Evolutionary conservation across 2,797 vertebrate genomes (phyloP), one percentile per base, ranked within the genome.

Genomic region (Hemitrygon akajei): DNA sequence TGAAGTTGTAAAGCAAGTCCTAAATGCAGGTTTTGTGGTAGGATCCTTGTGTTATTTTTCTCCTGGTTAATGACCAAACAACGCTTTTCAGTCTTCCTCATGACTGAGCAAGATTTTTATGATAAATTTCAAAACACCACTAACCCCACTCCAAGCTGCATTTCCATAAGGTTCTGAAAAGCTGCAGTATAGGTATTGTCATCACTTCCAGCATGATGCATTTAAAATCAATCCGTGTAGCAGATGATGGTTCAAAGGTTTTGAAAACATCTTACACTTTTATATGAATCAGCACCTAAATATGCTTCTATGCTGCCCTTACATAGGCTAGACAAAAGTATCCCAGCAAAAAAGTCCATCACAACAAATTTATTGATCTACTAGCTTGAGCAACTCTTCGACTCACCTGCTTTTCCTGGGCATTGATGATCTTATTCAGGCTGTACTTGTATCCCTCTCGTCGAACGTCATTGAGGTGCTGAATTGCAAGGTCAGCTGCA

Each of bases 401-500:
- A 75, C 91, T 40, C 69, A 92, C 91, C 69, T 92, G 66, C 6
- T 92, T 92, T 27, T 92, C 91, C 63, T 75, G 91, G 37, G 37
- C 91, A 75, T 92, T 92, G 9, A 7, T 73, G 22, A 92, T 14
- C 25, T 11, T 92, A 25, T 92, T 73, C 66, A 75, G 69, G 12
- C 22, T 75, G 91, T 92, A 92, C 69, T 92, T 92, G 34, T 47
- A 73, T 69, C 91, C 91, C 40, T 92, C 37, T 75, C 91, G 47
- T 47, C 91, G 66, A 47, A 56, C 69, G 40, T 18, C 20, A 47
- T 92, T 92, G 63, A 92, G 47, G 91, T 75, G 63, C 47, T 47
- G 22, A 47, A 92, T 34, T 0, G 66, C 91, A 37, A 91, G 91
- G 22, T 92, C 69, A 30, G 91, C 66, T 12, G 91, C 91, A 14